phyloP scores from a whole-genome alignment of 2,113 vertebrate species.

The Tychaedon coryphoeus region DNA sequence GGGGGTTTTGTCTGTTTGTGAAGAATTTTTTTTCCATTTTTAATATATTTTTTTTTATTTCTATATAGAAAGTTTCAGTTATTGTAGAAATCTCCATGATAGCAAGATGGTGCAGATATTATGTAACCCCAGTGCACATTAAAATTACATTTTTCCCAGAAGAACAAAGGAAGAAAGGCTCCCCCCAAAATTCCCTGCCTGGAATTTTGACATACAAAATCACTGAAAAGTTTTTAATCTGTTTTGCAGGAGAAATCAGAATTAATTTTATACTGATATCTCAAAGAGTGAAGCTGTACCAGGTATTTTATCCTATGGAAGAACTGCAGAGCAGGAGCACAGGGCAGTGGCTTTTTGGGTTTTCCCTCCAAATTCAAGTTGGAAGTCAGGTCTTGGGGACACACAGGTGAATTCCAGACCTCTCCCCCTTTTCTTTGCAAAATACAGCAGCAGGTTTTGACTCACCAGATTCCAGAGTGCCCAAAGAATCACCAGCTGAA shows the following conservation, averaged over 20 bases:
- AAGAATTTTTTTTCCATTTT: background rate
- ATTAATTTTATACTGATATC: background rate
- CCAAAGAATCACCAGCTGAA: background rate
- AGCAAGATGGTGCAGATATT: background rate
- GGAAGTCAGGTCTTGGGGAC: background rate
- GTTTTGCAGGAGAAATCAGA: background rate
- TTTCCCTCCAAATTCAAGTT: background rate
- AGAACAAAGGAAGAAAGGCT: background rate
- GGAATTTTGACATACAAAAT: background rate
- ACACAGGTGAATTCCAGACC: background rate
- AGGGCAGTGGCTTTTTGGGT: background rate
- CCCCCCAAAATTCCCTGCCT: background rate
- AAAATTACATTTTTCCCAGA: background rate
- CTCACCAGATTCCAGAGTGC: background rate
- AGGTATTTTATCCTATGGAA: background rate
- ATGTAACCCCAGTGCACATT: background rate
- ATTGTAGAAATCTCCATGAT: background rate
- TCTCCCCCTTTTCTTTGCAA: background rate
- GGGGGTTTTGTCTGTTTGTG: fast-evolving
- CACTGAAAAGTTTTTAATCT: background rate
- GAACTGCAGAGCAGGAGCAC: background rate
- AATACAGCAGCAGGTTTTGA: background rate
- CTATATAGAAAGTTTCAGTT: background rate
- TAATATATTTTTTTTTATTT: background rate
- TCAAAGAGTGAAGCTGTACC: background rate